Evolutionary conservation across 2,113 vertebrate genomes (phyloP).

Genomic region (Colinus virginianus): DNA sequence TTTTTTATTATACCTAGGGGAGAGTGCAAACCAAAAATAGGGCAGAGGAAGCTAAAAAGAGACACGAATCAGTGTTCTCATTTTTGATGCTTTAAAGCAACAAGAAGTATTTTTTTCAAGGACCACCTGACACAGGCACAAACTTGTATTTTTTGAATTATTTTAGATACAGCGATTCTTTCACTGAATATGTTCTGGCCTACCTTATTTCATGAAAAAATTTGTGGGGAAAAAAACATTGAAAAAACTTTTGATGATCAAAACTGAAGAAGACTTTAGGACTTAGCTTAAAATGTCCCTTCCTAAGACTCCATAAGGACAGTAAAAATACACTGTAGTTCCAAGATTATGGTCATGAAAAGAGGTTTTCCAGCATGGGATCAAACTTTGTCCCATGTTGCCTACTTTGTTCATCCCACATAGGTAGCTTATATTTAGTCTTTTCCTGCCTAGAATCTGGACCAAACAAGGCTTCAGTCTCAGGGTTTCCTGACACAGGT

Average conservation of each 20-base stretch:
- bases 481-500: neutral
- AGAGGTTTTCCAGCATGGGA: neutral
- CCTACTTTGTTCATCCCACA: neutral
- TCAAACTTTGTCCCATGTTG: neutral
- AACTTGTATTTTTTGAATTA: neutral
- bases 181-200: neutral
- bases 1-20: constrained; percentile 48
- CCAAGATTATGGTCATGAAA: neutral
- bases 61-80: neutral
- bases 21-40: constrained; percentile 54
- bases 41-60: constrained; percentile 32
- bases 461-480: neutral
- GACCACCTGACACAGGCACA: neutral
- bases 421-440: neutral
- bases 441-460: neutral
- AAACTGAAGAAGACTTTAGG: neutral
- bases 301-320: neutral
- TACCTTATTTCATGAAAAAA: neutral
- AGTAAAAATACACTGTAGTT: neutral
- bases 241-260: neutral
- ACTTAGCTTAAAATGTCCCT: neutral
- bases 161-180: neutral
- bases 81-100: constrained; percentile 34
- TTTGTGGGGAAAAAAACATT: neutral
- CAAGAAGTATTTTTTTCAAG: constrained; percentile 18